These are phyloP conservation scores for Drosophila melanosoma DNA, from an alignment of 2,888 invertebrate genomes.

Conservation along the genomic window DNA sequence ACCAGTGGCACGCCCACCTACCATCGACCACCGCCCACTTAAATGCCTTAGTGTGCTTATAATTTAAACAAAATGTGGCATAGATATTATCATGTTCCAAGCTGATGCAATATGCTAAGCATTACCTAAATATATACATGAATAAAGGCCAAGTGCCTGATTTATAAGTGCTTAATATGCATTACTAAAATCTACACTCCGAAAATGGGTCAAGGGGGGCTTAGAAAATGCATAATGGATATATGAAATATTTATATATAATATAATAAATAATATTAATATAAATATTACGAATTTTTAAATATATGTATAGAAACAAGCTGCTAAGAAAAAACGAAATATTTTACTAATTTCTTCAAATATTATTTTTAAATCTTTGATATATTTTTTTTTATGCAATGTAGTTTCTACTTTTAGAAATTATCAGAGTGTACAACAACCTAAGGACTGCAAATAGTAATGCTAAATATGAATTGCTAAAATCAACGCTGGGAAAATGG, in stretches of 20 bases:
- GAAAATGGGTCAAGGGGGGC: background rate
- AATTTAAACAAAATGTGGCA: conserved; percentile 46
- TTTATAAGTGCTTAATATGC: conserved; percentile 37
- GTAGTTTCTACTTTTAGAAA: too few relatives aligned
- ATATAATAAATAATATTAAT: too few relatives aligned
- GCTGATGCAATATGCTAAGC: conserved; percentile 36
- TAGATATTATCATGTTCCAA: conserved; percentile 41
- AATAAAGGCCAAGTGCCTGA: conserved; percentile 38
- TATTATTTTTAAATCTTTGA: too few relatives aligned
- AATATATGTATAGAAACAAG: background rate
- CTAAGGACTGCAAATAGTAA: conserved; percentile 16
- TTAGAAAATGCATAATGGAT: background rate
- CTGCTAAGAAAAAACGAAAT: background rate
- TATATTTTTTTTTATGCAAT: too few relatives aligned
- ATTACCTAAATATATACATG: conserved; percentile 23
- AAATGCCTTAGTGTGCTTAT: conserved; percentile 51
- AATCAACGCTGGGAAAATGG: background rate
- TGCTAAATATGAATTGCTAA: background rate
- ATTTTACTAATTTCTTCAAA: too few relatives aligned
- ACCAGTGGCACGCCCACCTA: conserved; percentile 1
- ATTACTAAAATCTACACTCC: background rate
- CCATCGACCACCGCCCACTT: conserved; percentile 30
- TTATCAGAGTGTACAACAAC: too few relatives aligned
- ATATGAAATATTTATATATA: too few relatives aligned
- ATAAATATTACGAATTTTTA: background rate